A percentile compares a stretch with the other conserved stretches of the same genome.
These are phyloP conservation scores for Scomber colias DNA, from an alignment of 2,113 vertebrate genomes.

Conservation along the genomic window DNA sequence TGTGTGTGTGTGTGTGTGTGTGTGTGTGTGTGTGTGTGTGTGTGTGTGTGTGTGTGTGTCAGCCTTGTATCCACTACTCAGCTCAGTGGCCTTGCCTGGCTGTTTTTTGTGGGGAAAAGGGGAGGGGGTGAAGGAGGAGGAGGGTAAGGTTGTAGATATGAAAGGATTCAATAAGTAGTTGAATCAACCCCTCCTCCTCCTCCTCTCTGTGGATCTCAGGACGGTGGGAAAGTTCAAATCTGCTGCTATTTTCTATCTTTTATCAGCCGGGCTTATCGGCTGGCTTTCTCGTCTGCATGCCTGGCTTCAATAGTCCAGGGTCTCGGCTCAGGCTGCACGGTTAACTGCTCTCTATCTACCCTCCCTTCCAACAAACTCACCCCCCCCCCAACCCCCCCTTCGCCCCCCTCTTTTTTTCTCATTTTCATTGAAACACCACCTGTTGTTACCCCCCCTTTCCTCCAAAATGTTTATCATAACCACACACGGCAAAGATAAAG, in stretches of 20 bases:
- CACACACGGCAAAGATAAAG: not conserved
- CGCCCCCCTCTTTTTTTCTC: not conserved
- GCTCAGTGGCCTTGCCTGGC: slow-evolving; percentile 65
- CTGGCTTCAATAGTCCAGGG: slow-evolving; percentile 89
- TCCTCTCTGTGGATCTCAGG: slow-evolving; percentile 77
- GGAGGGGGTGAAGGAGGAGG: not conserved
- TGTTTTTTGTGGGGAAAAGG: slow-evolving; percentile 26
- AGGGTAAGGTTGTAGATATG: slow-evolving; percentile 63
- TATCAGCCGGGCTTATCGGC: slow-evolving; percentile 92
- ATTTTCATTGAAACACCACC: slow-evolving; percentile 49
- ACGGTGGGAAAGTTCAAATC: slow-evolving; percentile 96
- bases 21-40: not conserved
- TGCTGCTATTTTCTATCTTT: slow-evolving; percentile 97
- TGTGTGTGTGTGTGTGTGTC: slow-evolving; percentile 41
- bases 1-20: slow-evolving; percentile 3
- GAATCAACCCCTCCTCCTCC: slow-evolving; percentile 64
- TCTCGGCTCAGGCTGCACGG: slow-evolving; percentile 84
- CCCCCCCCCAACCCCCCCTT: slow-evolving; percentile 1
- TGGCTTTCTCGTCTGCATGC: slow-evolving; percentile 90
- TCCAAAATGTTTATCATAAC: not conserved
- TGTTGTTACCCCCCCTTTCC: slow-evolving; percentile 24
- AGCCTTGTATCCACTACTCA: slow-evolving; percentile 35
- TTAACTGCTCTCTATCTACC: slow-evolving; percentile 60
- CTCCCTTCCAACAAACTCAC: slow-evolving; percentile 19
- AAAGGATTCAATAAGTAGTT: slow-evolving; percentile 74